A percentile compares a stretch with the other conserved stretches of the same genome.
Conservation (phyloP, 2,797 vertebrate species). For the Helarctos malayanus region DNA sequence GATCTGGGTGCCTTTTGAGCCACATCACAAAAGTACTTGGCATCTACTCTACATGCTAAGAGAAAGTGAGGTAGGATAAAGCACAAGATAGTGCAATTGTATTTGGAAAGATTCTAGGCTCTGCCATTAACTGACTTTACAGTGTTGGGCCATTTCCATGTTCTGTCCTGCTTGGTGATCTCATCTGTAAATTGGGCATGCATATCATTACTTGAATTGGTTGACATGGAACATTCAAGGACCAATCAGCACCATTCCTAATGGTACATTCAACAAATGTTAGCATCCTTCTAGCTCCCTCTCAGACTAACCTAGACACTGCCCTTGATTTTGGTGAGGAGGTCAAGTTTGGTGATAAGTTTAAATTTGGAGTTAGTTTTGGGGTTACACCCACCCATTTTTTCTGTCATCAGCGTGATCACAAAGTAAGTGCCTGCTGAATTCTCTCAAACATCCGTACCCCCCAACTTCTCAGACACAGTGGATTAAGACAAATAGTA, state of each 20-base stretch:
- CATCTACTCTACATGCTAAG: neutral
- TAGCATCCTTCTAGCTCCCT: neutral
- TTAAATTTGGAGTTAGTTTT: slow-evolving; percentile 6
- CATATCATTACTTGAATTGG: neutral
- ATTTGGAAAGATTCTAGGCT: neutral
- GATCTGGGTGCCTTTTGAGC: neutral
- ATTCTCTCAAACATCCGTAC: neutral
- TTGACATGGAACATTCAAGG: neutral
- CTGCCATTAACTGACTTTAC: neutral
- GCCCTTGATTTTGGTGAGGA: neutral
- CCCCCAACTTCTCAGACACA: neutral
- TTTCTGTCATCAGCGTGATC: neutral
- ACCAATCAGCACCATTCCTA: neutral
- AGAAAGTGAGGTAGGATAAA: neutral
- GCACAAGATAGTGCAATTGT: neutral
- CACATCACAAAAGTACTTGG: neutral
- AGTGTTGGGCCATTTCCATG: neutral
- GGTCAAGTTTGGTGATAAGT: neutral
- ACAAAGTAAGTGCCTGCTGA: neutral
- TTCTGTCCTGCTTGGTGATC: neutral
- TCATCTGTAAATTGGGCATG: neutral
- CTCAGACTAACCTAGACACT: neutral
- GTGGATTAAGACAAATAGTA: neutral
- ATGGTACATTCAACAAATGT: neutral
- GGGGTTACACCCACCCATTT: neutral